Percentiles rank a stretch among this genome's conserved stretches.
Evolutionary conservation across 92 coral and sea anemone species (phyloP).

Genomic region (Pocillopora meandrina): DNA sequence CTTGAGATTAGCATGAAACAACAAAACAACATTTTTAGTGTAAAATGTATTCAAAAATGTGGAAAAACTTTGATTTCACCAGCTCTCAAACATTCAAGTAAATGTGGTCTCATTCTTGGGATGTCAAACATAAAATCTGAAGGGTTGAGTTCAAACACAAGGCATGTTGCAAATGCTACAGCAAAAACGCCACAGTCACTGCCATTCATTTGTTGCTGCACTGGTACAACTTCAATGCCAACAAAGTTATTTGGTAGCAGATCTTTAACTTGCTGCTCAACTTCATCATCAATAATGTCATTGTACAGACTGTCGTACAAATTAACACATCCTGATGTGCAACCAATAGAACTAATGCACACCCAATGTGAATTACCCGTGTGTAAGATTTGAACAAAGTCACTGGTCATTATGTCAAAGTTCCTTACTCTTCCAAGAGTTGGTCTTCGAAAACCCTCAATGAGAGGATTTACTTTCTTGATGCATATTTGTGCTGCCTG

Average conservation of each 20-base stretch:
- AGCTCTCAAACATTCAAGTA: neutral
- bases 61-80: neutral
- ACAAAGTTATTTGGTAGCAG: neutral
- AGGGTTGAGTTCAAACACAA: slow-evolving; percentile 11
- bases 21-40: too few relatives aligned
- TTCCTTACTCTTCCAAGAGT: slow-evolving; percentile 36
- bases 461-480: slow-evolving; percentile 32
- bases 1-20: too few relatives aligned
- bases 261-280: neutral
- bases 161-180: slow-evolving; percentile 20
- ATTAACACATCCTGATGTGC: neutral
- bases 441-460: slow-evolving; percentile 59
- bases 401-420: slow-evolving; percentile 41
- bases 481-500: slow-evolving; percentile 51
- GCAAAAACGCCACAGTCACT: slow-evolving; percentile 33
- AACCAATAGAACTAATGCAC: neutral
- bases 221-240: neutral
- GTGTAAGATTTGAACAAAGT: slow-evolving; percentile 59
- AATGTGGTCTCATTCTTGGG: slow-evolving; percentile 11
- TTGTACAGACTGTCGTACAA: slow-evolving; percentile 48
- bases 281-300: neutral
- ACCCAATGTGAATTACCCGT: slow-evolving; percentile 47
- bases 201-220: slow-evolving; percentile 32
- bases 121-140: neutral
- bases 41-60: too few relatives aligned